Percentiles rank a stretch among this genome's conserved stretches.
These are phyloP conservation scores for Aphyosemion australe DNA, from an alignment of 2,113 vertebrate genomes.

Conservation along the genomic window DNA sequence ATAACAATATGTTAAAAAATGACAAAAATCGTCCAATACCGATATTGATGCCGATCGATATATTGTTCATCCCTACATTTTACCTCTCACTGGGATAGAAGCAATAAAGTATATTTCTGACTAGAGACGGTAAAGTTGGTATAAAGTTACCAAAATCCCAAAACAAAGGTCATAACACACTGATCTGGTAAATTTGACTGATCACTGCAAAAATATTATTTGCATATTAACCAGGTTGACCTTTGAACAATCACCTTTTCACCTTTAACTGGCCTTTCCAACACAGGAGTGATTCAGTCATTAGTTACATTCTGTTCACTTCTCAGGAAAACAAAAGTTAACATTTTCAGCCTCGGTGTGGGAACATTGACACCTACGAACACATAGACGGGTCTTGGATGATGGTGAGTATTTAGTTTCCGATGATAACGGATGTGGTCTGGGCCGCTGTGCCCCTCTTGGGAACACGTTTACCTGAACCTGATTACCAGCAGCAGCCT, in stretches of 20 bases:
- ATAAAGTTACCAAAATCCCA: too few species aligned
- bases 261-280: background rate
- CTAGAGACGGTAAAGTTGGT: too few species aligned
- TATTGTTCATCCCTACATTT: too few species aligned
- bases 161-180: too few species aligned
- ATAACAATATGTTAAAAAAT: too few species aligned
- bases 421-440: constrained; percentile 60
- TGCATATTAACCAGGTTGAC: background rate
- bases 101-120: too few species aligned
- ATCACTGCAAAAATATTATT: too few species aligned
- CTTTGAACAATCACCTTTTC: background rate
- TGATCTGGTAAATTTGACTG: too few species aligned
- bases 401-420: constrained; percentile 37
- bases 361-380: constrained; percentile 41
- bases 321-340: constrained; percentile 69
- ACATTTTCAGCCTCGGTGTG: background rate
- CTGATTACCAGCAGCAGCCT: constrained; percentile 27
- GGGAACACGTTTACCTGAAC: constrained; percentile 38
- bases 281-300: constrained; percentile 35
- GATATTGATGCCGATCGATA: too few species aligned
- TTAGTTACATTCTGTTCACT: constrained; percentile 28
- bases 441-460: constrained; percentile 6
- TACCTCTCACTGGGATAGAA: too few species aligned
- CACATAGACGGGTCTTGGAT: constrained; percentile 5
- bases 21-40: too few species aligned